Percentiles rank a stretch among this genome's conserved stretches.
phyloP scores from a whole-genome alignment of 2,888 invertebrate species.

The Synergus umbraculus region DNA sequence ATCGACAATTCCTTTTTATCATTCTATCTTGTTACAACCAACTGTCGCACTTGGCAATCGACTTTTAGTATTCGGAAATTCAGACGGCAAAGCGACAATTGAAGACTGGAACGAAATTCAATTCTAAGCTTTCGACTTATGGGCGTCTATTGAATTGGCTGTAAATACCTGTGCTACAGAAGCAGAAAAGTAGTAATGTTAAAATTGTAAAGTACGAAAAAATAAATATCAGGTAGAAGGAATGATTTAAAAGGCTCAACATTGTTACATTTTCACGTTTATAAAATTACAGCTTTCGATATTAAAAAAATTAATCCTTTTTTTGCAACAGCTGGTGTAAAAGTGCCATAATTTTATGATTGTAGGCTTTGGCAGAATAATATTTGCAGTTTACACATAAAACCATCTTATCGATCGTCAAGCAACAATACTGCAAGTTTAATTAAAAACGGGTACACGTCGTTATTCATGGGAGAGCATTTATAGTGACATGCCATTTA shows the following conservation, averaged over 20 bases:
- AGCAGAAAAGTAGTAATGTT: no score
- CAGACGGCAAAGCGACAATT: no score
- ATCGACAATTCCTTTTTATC: not conserved
- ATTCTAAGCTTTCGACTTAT: not conserved
- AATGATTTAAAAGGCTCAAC: no score
- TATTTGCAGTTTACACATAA: not conserved
- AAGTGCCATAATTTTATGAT: not conserved
- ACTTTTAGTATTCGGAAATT: no score
- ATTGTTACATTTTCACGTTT: no score
- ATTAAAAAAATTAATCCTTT: not conserved
- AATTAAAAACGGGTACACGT: constrained; percentile 16
- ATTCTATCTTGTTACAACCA: not conserved
- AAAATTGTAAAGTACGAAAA: no score
- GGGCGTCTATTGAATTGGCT: not conserved
- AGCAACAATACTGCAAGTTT: not conserved
- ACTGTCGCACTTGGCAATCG: no score
- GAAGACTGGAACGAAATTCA: not conserved
- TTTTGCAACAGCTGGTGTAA: not conserved
- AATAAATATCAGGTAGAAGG: no score
- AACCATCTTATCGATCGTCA: not conserved
- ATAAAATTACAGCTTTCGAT: not conserved
- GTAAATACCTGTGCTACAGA: not conserved
- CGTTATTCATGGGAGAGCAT: not conserved
- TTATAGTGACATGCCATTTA: constrained; percentile 8
- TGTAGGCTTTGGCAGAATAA: not conserved